Evolutionary conservation across 2,888 invertebrate genomes (phyloP).

Genomic region (Netelia melanura): DNA sequence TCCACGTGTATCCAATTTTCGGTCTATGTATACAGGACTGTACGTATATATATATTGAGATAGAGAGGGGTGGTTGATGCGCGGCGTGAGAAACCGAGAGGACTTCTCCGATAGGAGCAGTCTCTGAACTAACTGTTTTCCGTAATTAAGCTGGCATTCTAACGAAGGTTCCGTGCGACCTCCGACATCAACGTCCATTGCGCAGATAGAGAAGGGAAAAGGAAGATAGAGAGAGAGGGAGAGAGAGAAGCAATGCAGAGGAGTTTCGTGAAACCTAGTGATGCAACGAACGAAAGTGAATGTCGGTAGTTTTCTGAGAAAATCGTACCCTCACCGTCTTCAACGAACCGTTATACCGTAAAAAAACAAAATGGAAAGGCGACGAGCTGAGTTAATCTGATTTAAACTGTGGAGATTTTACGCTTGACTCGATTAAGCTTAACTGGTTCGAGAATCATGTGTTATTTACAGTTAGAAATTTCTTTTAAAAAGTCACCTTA

Average conservation of each 20-base stretch:
- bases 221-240: constrained; percentile 57
- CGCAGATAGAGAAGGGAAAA: constrained; percentile 36
- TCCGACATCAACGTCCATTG: constrained; percentile 18
- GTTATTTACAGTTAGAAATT: not conserved
- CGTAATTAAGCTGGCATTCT: constrained; percentile 68
- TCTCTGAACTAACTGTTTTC: constrained; percentile 64
- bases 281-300: not conserved
- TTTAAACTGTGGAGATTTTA: not conserved
- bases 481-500: not conserved
- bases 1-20: not conserved
- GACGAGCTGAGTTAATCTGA: constrained; percentile 20
- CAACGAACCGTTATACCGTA: too few species aligned
- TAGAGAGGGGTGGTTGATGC: not conserved
- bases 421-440: too few species aligned
- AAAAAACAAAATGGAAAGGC: not conserved
- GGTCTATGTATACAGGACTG: not conserved
- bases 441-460: not conserved
- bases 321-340: too few species aligned
- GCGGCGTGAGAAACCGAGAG: constrained; percentile 6
- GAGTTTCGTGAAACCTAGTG: not conserved
- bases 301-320: too few species aligned
- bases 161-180: constrained; percentile 62
- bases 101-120: constrained; percentile 8
- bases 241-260: constrained; percentile 39
- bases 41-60: not conserved